These are phyloP conservation scores for Columba guinea DNA, from an alignment of 2,797 vertebrate genomes.

Conservation along the genomic window DNA sequence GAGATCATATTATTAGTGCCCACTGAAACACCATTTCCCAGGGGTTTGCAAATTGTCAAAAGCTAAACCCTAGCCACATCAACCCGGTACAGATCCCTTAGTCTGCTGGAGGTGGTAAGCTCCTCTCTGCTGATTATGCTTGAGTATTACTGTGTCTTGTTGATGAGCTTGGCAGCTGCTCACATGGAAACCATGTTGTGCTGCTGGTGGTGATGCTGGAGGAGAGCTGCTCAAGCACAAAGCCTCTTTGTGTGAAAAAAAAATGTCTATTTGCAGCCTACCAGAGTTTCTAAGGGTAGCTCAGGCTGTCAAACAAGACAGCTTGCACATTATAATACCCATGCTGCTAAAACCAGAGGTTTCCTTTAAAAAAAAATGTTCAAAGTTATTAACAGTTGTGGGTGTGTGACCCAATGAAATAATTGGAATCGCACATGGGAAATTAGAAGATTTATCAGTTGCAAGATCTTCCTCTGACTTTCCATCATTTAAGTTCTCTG, in stretches of 20 bases:
- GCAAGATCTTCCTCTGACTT: not conserved
- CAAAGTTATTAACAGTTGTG: not conserved
- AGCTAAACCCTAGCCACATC: not conserved
- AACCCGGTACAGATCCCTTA: not conserved
- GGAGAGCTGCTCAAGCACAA: constrained; percentile 41
- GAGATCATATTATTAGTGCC: not conserved
- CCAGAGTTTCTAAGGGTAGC: not conserved
- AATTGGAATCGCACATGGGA: not conserved
- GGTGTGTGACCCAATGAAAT: not conserved
- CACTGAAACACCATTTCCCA: not conserved
- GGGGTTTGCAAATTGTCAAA: not conserved
- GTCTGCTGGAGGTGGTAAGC: not conserved
- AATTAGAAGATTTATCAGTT: not conserved
- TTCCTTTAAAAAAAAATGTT: not conserved
- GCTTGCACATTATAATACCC: not conserved
- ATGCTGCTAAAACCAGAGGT: not conserved
- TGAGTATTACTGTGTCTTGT: not conserved
- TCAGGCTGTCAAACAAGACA: not conserved
- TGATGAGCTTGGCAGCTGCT: constrained; percentile 43
- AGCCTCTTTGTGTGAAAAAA: constrained; percentile 15
- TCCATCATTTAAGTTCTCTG: not conserved
- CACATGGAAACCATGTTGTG: not conserved
- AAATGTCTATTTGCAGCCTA: not conserved
- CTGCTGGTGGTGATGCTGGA: not conserved
- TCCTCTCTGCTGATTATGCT: not conserved